Base-by-base conservation (phyloP, 2,113 vertebrate species). In the Corythoichthys haematopterus region DNA sequence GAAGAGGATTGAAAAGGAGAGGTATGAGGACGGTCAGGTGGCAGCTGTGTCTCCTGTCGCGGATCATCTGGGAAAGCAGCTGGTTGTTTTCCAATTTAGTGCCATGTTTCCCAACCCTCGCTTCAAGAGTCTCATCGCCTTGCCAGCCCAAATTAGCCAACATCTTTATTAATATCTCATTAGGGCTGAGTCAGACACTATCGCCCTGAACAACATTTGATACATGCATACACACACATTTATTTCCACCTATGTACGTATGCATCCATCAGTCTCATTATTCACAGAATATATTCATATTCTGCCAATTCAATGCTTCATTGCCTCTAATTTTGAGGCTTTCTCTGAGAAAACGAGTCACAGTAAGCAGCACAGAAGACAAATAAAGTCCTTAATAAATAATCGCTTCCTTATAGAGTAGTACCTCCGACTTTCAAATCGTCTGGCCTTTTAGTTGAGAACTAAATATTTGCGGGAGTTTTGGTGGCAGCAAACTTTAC, bases 11-110 rank as follows among this genome's bases (percentile, higher is more conserved):
- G 53, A 35, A 60, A 70, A 33, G 69, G 36, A 13, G 66, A 13
- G 65, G 57, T 11, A 68, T 68, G 66, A 71, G 75, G 69, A 72
- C 71, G 48, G 60, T 48, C 20, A 15, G 70, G 66, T 71, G 78
- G 68, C 84, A 84, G 78, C 63, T 77, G 81, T 65, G 59, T 69
- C 64, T 66, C 65, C 68, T 65, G 52, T 65, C 58, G 50, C 75
- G 78, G 77, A 90, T 91, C 87, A 86, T 84, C 79, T 85, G 82
- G 70, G 66, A 72, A 66, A 79, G 66, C 87, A 87, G 77, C 83
- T 87, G 85, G 75, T 80, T 65, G 62, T 72, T 85, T 8, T 53
- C 35, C 82, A 72, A 72, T 68, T 79, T 75, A 78, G 48, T 65
- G 76, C 68, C 28, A 15, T 45, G 20, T 65, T 53, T 66, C 71